A percentile compares a stretch with the other conserved stretches of the same genome.
Conservation (phyloP, 2,888 invertebrate species). For the Holacanthella duospinosa region DNA sequence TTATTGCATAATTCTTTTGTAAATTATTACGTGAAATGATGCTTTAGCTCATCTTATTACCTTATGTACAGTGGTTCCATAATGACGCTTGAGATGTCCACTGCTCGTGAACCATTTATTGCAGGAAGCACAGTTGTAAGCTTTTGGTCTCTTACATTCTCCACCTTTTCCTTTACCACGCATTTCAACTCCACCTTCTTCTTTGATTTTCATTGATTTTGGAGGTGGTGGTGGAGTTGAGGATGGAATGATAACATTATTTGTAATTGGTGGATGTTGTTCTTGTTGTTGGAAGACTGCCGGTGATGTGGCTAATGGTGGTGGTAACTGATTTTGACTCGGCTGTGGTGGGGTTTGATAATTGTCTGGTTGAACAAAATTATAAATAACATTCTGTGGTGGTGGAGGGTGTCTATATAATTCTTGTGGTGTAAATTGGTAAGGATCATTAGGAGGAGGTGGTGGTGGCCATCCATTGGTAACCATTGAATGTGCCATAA, state of each 20-base stretch:
- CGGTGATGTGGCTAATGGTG: background rate
- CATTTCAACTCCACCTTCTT: conserved; percentile 8
- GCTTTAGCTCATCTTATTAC: too few species aligned
- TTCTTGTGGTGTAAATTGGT: conserved; percentile 11
- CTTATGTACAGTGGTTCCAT: conserved; percentile 81
- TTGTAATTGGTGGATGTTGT: background rate
- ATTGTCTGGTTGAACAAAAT: background rate
- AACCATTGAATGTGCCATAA: conserved; percentile 20
- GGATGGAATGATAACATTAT: background rate
- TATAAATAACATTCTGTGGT: conserved; percentile 4
- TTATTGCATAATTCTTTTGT: too few species aligned
- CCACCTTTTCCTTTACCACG: conserved; percentile 58
- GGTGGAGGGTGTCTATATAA: conserved; percentile 9
- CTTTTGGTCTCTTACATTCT: conserved; percentile 79
- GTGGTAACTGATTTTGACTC: background rate
- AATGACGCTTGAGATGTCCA: conserved; percentile 83
- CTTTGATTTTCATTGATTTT: background rate
- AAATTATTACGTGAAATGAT: too few species aligned
- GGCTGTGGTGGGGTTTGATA: conserved; percentile 14
- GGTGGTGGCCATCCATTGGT: conserved; percentile 14
- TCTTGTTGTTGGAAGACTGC: background rate
- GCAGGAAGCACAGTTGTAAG: conserved; percentile 83
- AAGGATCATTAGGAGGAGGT: background rate
- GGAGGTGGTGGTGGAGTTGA: background rate
- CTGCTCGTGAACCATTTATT: conserved; percentile 93